Percentiles rank a stretch among this genome's conserved stretches.
Evolutionary conservation across 2,888 invertebrate species (phyloP).

Genomic region (Stictocephala bisonia): DNA sequence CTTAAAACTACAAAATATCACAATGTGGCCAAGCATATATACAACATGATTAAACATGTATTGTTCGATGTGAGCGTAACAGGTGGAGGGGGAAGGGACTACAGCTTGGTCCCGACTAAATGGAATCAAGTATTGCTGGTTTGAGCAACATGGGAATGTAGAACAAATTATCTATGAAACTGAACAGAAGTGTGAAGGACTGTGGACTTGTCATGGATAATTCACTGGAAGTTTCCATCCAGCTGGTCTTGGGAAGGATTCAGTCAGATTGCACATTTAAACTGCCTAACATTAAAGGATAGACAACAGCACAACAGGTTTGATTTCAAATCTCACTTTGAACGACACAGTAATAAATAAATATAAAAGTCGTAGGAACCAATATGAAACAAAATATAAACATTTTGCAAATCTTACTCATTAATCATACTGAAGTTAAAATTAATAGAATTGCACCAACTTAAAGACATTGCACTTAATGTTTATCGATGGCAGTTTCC

Average conservation of each 20-base stretch:
- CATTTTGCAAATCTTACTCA: conserved; percentile 9
- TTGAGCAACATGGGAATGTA: conserved; percentile 21
- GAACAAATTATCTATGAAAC: no score
- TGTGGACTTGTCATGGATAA: no score
- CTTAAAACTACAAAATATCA: conserved; percentile 32
- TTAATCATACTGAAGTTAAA: background rate
- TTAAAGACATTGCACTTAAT: conserved; percentile 34
- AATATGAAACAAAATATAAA: conserved; percentile 18
- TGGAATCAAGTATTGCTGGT: conserved; percentile 30
- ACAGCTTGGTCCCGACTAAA: conserved; percentile 37
- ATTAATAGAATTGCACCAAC: conserved; percentile 26
- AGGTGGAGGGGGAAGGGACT: background rate
- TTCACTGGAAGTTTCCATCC: no score
- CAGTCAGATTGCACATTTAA: no score
- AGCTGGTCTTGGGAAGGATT: no score
- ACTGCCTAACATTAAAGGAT: no score
- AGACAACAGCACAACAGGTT: conserved; percentile 14
- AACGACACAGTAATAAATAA: conserved; percentile 19
- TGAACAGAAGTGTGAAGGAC: no score
- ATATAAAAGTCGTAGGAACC: conserved; percentile 26
- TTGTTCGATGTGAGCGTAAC: conserved; percentile 3
- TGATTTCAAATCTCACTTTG: conserved; percentile 4
- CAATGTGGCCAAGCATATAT: conserved; percentile 25
- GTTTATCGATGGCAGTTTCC: conserved; percentile 33
- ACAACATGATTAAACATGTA: conserved; percentile 18